phyloP scores from a whole-genome alignment of 2,888 invertebrate genomes.

The Dexiosoma caninum region DNA sequence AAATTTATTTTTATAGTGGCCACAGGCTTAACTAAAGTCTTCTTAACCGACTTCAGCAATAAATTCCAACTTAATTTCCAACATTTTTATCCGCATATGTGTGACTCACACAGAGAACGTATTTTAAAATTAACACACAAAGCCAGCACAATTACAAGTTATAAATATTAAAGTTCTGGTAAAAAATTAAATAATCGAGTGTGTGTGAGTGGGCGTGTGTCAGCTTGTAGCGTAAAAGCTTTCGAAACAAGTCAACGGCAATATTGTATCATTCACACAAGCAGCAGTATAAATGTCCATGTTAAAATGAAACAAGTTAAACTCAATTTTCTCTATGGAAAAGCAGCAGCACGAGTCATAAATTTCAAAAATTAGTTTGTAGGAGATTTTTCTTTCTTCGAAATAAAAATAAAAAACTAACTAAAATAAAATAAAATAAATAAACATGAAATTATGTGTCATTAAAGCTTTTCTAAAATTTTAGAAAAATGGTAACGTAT shows the following conservation, averaged over 20 bases:
- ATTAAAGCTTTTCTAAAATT: too few species aligned
- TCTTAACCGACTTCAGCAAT: constrained; percentile 1
- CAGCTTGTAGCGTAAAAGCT: neutral
- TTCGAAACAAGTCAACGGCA: constrained; percentile 16
- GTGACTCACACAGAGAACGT: neutral
- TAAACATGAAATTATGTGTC: neutral
- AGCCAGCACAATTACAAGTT: constrained; percentile 26
- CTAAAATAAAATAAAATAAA: too few species aligned
- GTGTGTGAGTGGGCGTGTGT: neutral
- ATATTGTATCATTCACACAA: constrained; percentile 7
- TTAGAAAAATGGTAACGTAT: too few species aligned
- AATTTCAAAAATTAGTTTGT: neutral
- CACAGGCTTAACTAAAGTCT: neutral
- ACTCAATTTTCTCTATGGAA: constrained; percentile 19
- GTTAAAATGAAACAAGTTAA: constrained; percentile 27
- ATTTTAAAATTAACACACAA: constrained; percentile 34
- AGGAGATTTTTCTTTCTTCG: neutral
- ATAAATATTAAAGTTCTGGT: constrained; percentile 5
- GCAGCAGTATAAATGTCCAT: constrained; percentile 5
- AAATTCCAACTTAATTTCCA: constrained; percentile 23
- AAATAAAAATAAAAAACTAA: too few species aligned
- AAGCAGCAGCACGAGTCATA: constrained; percentile 1
- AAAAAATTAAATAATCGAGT: neutral
- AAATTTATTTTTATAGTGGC: neutral
- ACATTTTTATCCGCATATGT: neutral